Conservation (phyloP, 2,888 invertebrate species). For the Schizotus pectinicornis region DNA sequence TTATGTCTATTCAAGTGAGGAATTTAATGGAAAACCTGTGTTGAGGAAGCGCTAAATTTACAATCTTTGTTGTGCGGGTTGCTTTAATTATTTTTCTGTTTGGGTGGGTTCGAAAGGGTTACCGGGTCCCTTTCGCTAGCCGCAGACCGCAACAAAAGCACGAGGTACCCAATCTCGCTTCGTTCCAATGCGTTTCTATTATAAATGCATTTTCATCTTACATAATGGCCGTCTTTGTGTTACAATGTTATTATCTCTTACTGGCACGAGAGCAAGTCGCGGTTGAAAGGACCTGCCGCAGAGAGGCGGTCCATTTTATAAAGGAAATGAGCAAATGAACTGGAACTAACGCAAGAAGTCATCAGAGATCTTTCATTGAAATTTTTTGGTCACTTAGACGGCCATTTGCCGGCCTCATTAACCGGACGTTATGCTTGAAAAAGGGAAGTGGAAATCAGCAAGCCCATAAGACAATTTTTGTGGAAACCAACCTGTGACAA, state of each 20-base stretch:
- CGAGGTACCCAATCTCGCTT: too few species aligned
- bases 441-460: too few species aligned
- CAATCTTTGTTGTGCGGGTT: not conserved
- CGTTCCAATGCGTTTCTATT: not conserved
- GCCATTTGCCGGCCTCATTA: too few species aligned
- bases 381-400: constrained; percentile 2
- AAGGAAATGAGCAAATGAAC: constrained; percentile 9
- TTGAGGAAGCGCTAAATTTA: constrained; percentile 2
- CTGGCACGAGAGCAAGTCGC: constrained; percentile 21
- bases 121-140: constrained; percentile 1
- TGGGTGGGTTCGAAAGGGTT: constrained; percentile 14
- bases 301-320: constrained; percentile 1
- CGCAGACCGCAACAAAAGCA: too few species aligned
- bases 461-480: too few species aligned
- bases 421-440: too few species aligned
- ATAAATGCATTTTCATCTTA: constrained; percentile 19
- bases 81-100: constrained; percentile 5
- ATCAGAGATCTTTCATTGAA: constrained; percentile 14
- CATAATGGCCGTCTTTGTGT: constrained; percentile 24
- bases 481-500: too few species aligned
- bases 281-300: constrained; percentile 14
- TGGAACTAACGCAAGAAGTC: constrained; percentile 20
- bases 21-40: not conserved
- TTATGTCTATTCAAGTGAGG: not conserved
- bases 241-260: constrained; percentile 19